These are phyloP conservation scores for Phycodurus eques DNA, from an alignment of 2,113 vertebrate species.

Conservation along the genomic window DNA sequence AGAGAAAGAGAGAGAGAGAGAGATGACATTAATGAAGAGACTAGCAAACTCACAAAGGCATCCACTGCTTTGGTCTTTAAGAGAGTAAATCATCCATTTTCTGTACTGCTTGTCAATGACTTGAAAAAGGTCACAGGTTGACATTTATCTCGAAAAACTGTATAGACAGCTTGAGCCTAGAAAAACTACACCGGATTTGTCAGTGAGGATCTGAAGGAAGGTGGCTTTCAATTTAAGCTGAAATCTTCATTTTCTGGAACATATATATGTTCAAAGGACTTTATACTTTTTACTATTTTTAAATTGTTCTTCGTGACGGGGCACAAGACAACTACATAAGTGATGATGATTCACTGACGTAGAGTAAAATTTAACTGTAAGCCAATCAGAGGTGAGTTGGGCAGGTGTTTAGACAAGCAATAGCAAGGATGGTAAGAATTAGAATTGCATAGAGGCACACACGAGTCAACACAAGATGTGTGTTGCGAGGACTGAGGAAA, in stretches of 20 bases:
- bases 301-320: too few species aligned
- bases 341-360: too few species aligned
- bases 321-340: too few species aligned
- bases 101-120: slow-evolving; percentile 43
- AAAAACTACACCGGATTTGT: slow-evolving; percentile 47
- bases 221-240: slow-evolving; percentile 40
- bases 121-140: slow-evolving; percentile 74
- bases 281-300: not conserved
- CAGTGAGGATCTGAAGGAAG: slow-evolving; percentile 41
- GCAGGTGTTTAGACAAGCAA: too few species aligned
- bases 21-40: slow-evolving; percentile 22
- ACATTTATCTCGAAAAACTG: slow-evolving; percentile 73
- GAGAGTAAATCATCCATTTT: slow-evolving; percentile 37
- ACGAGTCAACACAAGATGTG: too few species aligned
- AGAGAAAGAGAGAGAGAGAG: not conserved
- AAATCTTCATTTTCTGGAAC: not conserved
- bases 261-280: slow-evolving; percentile 10
- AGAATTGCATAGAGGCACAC: too few species aligned
- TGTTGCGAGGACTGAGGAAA: too few species aligned
- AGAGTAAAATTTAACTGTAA: too few species aligned
- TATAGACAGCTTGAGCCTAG: slow-evolving; percentile 47
- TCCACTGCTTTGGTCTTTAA: slow-evolving; percentile 37
- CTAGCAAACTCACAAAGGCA: slow-evolving; percentile 36
- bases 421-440: too few species aligned
- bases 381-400: too few species aligned